Evolutionary conservation across 2,888 invertebrate genomes (phyloP).

Genomic region (Neria commutata): DNA sequence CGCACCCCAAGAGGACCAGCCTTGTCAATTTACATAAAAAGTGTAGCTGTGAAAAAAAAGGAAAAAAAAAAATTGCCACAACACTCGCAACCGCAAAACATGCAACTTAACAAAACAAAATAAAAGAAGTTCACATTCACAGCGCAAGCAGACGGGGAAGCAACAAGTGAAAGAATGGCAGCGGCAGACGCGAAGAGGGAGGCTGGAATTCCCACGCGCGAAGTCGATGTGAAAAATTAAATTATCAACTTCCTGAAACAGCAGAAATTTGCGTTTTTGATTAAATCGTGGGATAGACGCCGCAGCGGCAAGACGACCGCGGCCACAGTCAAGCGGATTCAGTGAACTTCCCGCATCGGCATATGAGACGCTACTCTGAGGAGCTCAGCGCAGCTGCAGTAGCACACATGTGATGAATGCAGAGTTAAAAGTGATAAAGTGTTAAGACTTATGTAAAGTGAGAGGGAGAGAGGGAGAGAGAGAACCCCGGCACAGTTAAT

Average conservation of each 20-base stretch:
- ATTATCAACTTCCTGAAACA: conserved; percentile 2
- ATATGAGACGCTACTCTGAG: too few relatives aligned
- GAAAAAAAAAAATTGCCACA: conserved; percentile 14
- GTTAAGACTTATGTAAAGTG: conserved; percentile 12
- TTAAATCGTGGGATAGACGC: conserved; percentile 51
- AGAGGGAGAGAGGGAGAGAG: background rate
- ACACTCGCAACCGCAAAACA: conserved; percentile 26
- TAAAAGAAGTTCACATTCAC: conserved; percentile 10
- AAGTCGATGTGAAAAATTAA: conserved; percentile 1
- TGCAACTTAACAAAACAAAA: conserved; percentile 10
- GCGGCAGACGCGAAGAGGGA: conserved; percentile 4
- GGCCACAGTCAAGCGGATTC: background rate
- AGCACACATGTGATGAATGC: too few relatives aligned
- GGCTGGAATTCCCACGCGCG: conserved; percentile 2
- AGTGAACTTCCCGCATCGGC: too few relatives aligned
- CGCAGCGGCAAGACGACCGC: background rate
- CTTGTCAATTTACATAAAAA: too few relatives aligned
- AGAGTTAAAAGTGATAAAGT: too few relatives aligned
- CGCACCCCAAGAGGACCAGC: too few relatives aligned
- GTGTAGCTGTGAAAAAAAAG: conserved; percentile 35
- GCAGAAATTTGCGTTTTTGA: conserved; percentile 50
- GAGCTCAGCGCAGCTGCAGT: conserved; percentile 3
- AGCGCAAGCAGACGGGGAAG: background rate
- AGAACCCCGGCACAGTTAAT: conserved; percentile 64
- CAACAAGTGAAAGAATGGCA: conserved; percentile 14